phyloP scores from a whole-genome alignment of 2,113 vertebrate species.

The Nestor notabilis region DNA sequence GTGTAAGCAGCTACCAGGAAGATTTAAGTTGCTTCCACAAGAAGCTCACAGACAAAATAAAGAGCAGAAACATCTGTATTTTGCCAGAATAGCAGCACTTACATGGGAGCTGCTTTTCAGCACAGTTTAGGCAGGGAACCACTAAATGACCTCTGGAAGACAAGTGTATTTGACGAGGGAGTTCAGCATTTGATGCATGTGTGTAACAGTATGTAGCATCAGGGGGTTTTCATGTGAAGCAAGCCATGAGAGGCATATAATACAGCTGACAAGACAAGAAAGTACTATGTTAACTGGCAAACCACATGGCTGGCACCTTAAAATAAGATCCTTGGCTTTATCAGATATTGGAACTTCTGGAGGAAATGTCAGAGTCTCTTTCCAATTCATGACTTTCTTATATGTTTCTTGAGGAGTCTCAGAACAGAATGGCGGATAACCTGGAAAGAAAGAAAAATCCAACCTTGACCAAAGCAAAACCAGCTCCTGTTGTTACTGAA shows the following conservation, averaged over 20 bases:
- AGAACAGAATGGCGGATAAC: slow-evolving; percentile 97
- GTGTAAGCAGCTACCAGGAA: not conserved
- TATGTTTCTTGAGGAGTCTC: slow-evolving; percentile 99
- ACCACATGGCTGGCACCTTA: slow-evolving; percentile 78
- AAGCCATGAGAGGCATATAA: not conserved
- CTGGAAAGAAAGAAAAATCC: slow-evolving; percentile 65
- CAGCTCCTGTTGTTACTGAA: not conserved
- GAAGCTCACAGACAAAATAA: not conserved
- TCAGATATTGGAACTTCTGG: slow-evolving; percentile 98
- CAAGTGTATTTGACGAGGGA: not conserved
- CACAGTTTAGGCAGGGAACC: not conserved
- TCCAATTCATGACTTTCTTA: slow-evolving; percentile 99
- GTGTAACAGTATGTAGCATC: not conserved
- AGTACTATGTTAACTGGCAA: not conserved
- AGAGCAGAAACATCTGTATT: not conserved
- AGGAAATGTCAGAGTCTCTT: slow-evolving; percentile 94
- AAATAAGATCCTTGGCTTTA: slow-evolving; percentile 97
- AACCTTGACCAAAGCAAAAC: not conserved
- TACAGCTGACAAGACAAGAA: not conserved
- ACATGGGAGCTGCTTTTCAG: not conserved
- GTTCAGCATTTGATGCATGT: not conserved
- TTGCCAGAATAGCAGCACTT: not conserved
- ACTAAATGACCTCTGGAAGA: not conserved
- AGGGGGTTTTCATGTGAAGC: not conserved
- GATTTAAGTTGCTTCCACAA: not conserved